These are phyloP conservation scores for Formica selysi DNA, from an alignment of 1,140 invertebrate species.

Conservation along the genomic window DNA sequence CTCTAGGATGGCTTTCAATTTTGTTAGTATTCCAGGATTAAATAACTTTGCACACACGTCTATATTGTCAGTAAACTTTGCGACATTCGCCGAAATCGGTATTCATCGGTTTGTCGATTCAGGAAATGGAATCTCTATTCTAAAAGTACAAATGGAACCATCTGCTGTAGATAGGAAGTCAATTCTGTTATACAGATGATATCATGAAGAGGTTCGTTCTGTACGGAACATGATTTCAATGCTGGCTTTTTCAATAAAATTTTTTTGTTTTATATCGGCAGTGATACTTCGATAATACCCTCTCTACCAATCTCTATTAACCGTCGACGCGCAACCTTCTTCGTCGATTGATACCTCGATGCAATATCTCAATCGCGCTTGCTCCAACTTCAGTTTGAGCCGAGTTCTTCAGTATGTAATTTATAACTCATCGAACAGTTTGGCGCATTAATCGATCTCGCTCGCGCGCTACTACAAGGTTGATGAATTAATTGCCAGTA, in stretches of 20 bases:
- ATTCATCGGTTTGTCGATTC: slow-evolving; percentile 56
- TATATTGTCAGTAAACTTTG: not conserved
- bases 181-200: slow-evolving; percentile 31
- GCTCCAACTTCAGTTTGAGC: not conserved
- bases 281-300: slow-evolving; percentile 40
- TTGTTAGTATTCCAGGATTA: too few relatives aligned
- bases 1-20: too few relatives aligned
- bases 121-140: slow-evolving; percentile 38
- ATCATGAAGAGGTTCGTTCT: slow-evolving; percentile 3
- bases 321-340: not conserved
- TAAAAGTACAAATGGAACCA: slow-evolving; percentile 45
- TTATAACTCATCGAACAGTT: slow-evolving; percentile 54
- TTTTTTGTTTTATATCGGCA: not conserved
- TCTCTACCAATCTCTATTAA: not conserved
- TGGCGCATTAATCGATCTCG: slow-evolving; percentile 42
- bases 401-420: slow-evolving; percentile 32
- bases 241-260: slow-evolving; percentile 50
- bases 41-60: not conserved
- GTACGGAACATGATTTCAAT: slow-evolving; percentile 47
- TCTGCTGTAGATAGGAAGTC: slow-evolving; percentile 47
- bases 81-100: slow-evolving; percentile 29
- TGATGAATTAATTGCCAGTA: slow-evolving; percentile 73
- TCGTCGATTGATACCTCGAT: not conserved
- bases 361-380: not conserved
- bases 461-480: slow-evolving; percentile 19